Evolutionary conservation across 30 jellyfish, hydroid and myxozoan species (phyloP), one percentile per base, ranked within the genome.

Genomic region (Chrysaora quinquecirrha): DNA sequence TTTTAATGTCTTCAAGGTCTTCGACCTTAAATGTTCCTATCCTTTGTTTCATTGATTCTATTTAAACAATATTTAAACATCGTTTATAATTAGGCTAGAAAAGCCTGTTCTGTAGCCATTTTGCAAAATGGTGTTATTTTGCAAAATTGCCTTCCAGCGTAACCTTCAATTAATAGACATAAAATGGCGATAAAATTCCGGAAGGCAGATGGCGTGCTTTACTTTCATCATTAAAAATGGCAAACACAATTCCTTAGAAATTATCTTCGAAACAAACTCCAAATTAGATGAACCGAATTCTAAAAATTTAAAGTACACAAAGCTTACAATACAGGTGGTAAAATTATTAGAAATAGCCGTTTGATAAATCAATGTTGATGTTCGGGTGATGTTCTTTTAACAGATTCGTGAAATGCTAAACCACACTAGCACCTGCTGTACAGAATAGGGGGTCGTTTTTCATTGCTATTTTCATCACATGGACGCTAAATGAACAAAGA

Each of bases 401-500:
- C 85, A 28, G 90, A 80, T 75, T 64, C 74, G 68, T 74, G 71
- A 65, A 80, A 64, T 66, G 50, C 89, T 34, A 32, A 69, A 74
- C 82, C 30, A 82, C 64, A 68, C 52, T 34, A 27, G 25, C 58
- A 82, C 92, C 92, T 82, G 92, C 85, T 62, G 60, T 6, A 23
- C 48, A 28, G 35, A 76, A 82, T 70, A 82, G 85, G 92, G 92
- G 92, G 92, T 68, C n/a, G n/a, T n/a, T n/a, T n/a, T n/a, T n/a
- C n/a, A n/a, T n/a, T n/a, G n/a, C n/a, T n/a, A n/a, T n/a, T n/a
- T 71, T 54, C 75, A 29, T 67, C 80, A 69, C 73, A 68, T 31
- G 80, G 85, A 52, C 85, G 64, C 80, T 69, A 82, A 82, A 82
- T 54, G 92, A 82, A 82, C 92, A 82, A 82, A 82, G 92, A 82